phyloP scores from a whole-genome alignment of 2,888 invertebrate species.

The Drosophila atroscutellata region DNA sequence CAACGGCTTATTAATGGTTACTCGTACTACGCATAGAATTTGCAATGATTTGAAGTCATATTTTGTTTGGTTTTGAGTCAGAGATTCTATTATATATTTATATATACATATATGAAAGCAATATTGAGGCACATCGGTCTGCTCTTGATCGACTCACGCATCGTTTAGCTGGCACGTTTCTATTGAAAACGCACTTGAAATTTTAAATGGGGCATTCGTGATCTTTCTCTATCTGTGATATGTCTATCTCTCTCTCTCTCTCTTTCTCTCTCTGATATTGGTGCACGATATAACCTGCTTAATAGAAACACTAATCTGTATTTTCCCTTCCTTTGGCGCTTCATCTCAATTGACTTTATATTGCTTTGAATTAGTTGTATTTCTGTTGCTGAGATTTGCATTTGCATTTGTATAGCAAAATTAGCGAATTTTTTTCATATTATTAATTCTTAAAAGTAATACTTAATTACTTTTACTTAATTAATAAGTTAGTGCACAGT shows the following conservation, averaged over 20 bases:
- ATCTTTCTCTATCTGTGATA: neutral
- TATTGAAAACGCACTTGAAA: conserved; percentile 65
- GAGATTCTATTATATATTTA: conserved; percentile 1
- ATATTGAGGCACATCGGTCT: conserved; percentile 40
- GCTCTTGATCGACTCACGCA: conserved; percentile 66
- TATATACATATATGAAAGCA: conserved; percentile 34
- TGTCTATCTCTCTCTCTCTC: neutral
- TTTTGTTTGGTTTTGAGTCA: conserved; percentile 20
- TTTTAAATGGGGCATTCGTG: conserved; percentile 49
- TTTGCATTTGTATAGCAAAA: neutral
- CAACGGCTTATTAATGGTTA: conserved; percentile 61
- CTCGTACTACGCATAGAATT: conserved; percentile 26
- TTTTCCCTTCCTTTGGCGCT: neutral
- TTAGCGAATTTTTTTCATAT: neutral
- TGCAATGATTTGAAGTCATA: conserved; percentile 46
- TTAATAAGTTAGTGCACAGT: neutral
- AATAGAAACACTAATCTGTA: neutral
- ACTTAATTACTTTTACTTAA: neutral
- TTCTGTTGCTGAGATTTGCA: neutral
- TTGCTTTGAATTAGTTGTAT: neutral
- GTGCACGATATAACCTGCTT: conserved; percentile 16
- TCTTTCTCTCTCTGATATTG: neutral
- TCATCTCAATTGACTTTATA: neutral
- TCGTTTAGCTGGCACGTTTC: conserved; percentile 66
- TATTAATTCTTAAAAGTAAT: too few species aligned